Percentiles rank a stretch among this genome's conserved stretches.
phyloP scores from a whole-genome alignment of 2,797 vertebrate genomes.

The Momotus momota region DNA sequence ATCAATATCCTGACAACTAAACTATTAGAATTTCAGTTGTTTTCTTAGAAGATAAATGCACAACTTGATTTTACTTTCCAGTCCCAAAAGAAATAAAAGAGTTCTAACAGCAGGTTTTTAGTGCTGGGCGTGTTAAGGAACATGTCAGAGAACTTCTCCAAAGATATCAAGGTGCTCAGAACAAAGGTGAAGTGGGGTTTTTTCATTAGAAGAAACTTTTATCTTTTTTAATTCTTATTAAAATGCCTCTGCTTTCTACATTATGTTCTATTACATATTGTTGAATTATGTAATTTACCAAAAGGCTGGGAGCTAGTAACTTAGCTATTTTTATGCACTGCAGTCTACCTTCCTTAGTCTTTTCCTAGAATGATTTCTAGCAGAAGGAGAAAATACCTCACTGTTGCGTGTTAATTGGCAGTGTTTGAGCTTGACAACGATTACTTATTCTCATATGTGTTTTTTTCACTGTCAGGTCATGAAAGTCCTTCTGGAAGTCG shows the following conservation, averaged over 20 bases:
- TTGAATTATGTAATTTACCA: rapidly evolving
- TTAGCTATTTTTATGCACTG: neutral
- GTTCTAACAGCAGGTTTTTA: neutral
- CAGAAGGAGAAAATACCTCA: neutral
- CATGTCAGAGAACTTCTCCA: neutral
- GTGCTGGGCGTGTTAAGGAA: neutral
- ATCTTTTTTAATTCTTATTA: neutral
- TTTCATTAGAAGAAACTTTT: neutral
- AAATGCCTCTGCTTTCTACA: neutral
- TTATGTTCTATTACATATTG: neutral
- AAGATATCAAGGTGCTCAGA: neutral
- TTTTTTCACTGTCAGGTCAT: constrained; percentile 79
- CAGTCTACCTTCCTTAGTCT: neutral
- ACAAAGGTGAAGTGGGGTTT: neutral
- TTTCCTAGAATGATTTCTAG: neutral
- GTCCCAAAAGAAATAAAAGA: rapidly evolving
- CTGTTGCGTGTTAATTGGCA: neutral
- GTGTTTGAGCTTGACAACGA: neutral
- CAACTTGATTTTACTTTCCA: neutral
- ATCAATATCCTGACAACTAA: neutral
- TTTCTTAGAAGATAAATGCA: neutral
- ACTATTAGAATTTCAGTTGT: neutral
- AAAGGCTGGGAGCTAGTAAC: neutral
- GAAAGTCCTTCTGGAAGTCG: constrained; percentile 85
- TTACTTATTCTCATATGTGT: neutral